Evolutionary conservation across 2,113 vertebrate genomes (phyloP).

Genomic region (Lophura nycthemera): DNA sequence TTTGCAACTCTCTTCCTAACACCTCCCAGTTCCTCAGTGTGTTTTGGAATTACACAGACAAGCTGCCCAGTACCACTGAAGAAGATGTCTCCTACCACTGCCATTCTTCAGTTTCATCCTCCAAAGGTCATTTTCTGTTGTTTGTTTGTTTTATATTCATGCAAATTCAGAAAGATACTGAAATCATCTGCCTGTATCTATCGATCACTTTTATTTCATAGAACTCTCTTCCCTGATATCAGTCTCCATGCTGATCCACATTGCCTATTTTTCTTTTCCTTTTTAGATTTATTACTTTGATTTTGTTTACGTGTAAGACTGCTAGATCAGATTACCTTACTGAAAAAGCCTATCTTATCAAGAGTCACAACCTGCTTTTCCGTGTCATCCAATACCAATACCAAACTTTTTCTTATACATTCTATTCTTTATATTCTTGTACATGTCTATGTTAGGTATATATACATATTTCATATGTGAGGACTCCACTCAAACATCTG

Average conservation of each 20-base stretch:
- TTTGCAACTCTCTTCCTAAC: background rate
- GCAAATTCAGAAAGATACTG: background rate
- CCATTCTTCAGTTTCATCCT: background rate
- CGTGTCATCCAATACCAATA: background rate
- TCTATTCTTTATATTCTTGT: background rate
- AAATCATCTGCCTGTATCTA: background rate
- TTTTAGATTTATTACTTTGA: background rate
- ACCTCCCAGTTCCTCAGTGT: background rate
- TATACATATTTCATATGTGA: background rate
- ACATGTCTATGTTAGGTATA: background rate
- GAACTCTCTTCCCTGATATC: background rate
- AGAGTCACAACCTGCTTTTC: background rate
- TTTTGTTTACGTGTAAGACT: background rate
- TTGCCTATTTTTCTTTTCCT: background rate
- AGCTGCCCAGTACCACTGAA: background rate
- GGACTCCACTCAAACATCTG: background rate
- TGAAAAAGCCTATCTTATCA: background rate
- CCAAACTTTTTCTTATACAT: background rate
- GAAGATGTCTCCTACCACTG: rapidly evolving
- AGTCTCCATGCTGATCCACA: background rate
- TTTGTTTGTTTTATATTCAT: background rate
- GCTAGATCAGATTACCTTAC: background rate
- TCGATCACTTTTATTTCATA: background rate
- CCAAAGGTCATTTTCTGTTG: background rate
- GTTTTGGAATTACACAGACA: background rate